Base-by-base conservation (phyloP, 2,113 vertebrate species). In the Glaucidium brasilianum region DNA sequence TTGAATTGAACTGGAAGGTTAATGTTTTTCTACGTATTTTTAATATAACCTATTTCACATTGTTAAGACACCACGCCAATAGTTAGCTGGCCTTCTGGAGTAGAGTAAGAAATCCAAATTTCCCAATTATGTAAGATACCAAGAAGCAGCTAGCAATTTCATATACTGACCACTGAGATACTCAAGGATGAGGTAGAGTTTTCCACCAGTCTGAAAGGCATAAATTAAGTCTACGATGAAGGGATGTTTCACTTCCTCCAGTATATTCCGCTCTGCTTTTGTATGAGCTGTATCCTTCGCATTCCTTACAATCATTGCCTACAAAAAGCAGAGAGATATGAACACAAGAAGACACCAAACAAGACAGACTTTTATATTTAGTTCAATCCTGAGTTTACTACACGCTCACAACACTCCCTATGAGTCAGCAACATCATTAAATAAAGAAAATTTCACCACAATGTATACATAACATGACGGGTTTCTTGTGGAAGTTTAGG, bases 121-220 rank as follows among this genome's bases (percentile, higher is more conserved):
- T 27, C 79, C 79, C 11, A 6, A 11, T 26, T 55, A 52, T 2
- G 1, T n/a, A 60, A 78, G 47, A 78, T 11, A n/a, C 27, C 62
- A 62, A 62, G 41, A 52, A 87, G 45, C 35, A 63, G 53, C 13
- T 30, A 68, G 60, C 47, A 95, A 95, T 62, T 92, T 43, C 78
- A 74, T 85, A 58, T 95, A 98, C 99, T 98, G 97, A 99, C 99
- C 99, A 78, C 99, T 99, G 97, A 99, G 98, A 98, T 99, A 99
- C 98, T 99, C 99, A 97, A 99, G 98, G 98, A 99, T 99, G 98
- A 99, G 99, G 98, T 99, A 99, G 98, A 99, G 98, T 98, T 99
- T 99, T 95, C 99, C 99, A 95, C 99, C 99, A 11, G 99, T 99
- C 98, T 99, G 99, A 98, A 99, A 99, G 98, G 99, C 99, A 97